Evolutionary conservation across 2,888 invertebrate genomes (phyloP).

Genomic region (Adela reaumurella): DNA sequence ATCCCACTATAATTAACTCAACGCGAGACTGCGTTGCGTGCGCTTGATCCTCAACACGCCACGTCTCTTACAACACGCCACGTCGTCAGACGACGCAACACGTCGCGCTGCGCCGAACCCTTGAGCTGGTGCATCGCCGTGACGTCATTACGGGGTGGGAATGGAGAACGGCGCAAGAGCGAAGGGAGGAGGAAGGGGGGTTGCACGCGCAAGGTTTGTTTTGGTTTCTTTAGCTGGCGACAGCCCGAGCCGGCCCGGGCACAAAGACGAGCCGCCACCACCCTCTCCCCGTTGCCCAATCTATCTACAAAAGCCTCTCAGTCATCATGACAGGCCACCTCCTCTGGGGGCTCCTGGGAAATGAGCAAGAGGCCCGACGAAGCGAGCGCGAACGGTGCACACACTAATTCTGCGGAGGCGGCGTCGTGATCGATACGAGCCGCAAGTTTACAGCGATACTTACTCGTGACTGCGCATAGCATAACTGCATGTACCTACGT

Average conservation of each 20-base stretch:
- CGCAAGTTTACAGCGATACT: constrained; percentile 8
- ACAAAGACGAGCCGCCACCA: constrained; percentile 45
- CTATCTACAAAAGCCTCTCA: background rate
- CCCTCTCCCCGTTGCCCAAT: background rate
- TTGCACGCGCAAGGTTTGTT: constrained; percentile 38
- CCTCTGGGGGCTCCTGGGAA: no score
- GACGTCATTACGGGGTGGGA: constrained; percentile 24
- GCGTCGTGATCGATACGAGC: constrained; percentile 46
- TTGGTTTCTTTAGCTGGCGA: constrained; percentile 55
- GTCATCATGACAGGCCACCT: no score
- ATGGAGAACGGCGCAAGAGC: constrained; percentile 14
- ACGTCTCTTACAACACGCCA: background rate
- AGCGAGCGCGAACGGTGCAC: constrained; percentile 26
- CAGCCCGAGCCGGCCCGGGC: constrained; percentile 28
- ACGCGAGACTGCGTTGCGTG: background rate
- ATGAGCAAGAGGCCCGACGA: no score
- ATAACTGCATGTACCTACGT: no score
- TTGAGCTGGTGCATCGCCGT: constrained; percentile 16
- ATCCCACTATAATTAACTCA: no score
- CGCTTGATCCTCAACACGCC: background rate
- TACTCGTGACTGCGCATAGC: no score
- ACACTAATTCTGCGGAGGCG: constrained; percentile 48
- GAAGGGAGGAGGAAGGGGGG: constrained; percentile 16
- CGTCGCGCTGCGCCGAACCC: background rate
- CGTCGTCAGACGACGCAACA: no score